Percentiles rank a stretch among this genome's conserved stretches.
Conservation (phyloP, 2,797 vertebrate species). For the Enteromius treurensis region DNA sequence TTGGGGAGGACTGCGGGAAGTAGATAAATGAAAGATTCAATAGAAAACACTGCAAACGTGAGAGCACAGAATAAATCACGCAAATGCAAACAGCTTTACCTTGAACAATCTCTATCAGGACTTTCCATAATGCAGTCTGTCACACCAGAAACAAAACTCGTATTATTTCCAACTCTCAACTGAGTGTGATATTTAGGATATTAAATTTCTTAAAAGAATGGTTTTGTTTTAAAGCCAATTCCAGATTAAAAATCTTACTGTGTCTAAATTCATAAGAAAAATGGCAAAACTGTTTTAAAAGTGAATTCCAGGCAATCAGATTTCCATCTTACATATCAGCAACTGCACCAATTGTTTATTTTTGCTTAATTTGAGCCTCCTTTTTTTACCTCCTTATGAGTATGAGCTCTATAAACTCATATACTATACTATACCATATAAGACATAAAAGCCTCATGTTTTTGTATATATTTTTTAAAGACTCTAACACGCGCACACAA, state of each 20-base stretch:
- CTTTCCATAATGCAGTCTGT: conserved; percentile 62
- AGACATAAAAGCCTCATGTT: not conserved
- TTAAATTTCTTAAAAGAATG: not conserved
- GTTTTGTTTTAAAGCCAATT: not conserved
- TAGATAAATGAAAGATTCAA: not conserved
- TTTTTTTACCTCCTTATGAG: not conserved
- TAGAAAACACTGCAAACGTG: conserved; percentile 18
- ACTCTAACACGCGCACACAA: not conserved
- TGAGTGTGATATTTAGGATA: not conserved
- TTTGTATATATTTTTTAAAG: not conserved
- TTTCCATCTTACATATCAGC: not conserved
- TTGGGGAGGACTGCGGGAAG: conserved; percentile 1
- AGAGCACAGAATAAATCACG: conserved; percentile 39
- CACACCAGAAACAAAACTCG: conserved; percentile 52
- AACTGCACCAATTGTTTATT: not conserved
- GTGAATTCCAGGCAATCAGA: not conserved
- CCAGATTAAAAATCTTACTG: not conserved
- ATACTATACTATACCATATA: not conserved
- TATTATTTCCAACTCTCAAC: conserved; percentile 1
- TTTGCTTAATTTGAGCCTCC: not conserved
- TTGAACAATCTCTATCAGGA: conserved; percentile 55
- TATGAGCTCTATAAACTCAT: not conserved
- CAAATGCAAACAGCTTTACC: conserved; percentile 66
- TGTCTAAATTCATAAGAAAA: not conserved
- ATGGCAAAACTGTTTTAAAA: not conserved